These are phyloP conservation scores for Camelus bactrianus DNA, from an alignment of 2,113 vertebrate species.

Conservation along the genomic window DNA sequence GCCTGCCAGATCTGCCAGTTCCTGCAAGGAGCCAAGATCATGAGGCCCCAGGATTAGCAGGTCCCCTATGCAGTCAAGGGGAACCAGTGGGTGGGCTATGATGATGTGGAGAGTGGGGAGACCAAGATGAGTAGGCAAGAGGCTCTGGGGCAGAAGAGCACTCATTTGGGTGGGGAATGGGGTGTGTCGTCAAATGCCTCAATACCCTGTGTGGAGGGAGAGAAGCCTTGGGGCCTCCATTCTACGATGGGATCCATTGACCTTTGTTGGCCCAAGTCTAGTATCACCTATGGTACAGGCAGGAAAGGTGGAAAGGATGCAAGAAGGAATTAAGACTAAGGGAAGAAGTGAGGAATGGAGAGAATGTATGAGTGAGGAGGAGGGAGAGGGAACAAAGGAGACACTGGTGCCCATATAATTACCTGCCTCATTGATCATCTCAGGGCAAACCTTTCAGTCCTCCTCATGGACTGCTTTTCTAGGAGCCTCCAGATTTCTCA, in stretches of 20 bases:
- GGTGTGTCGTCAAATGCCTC: neutral
- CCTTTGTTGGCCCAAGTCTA: neutral
- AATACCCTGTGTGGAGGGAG: neutral
- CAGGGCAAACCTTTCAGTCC: neutral
- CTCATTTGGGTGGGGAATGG: neutral
- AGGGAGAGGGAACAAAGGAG: neutral
- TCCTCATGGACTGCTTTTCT: neutral
- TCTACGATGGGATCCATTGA: neutral
- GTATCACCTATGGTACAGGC: neutral
- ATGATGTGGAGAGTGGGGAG: constrained; percentile 85
- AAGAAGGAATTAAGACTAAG: neutral
- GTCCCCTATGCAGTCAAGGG: constrained; percentile 89
- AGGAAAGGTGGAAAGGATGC: neutral
- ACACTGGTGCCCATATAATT: neutral
- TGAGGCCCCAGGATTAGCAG: constrained; percentile 86
- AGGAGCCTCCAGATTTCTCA: neutral
- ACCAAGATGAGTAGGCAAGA: constrained; percentile 84
- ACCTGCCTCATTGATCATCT: neutral
- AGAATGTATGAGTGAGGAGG: neutral
- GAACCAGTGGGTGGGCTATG: constrained; percentile 89
- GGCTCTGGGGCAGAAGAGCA: too few species aligned
- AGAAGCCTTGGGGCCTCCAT: neutral
- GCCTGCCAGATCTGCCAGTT: constrained; percentile 87
- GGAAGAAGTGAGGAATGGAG: neutral
- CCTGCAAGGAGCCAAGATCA: constrained; percentile 60